Evolutionary conservation across 2,888 invertebrate species (phyloP), one percentile per base, ranked within the genome.

Genomic region (Drosophila sordidula): DNA sequence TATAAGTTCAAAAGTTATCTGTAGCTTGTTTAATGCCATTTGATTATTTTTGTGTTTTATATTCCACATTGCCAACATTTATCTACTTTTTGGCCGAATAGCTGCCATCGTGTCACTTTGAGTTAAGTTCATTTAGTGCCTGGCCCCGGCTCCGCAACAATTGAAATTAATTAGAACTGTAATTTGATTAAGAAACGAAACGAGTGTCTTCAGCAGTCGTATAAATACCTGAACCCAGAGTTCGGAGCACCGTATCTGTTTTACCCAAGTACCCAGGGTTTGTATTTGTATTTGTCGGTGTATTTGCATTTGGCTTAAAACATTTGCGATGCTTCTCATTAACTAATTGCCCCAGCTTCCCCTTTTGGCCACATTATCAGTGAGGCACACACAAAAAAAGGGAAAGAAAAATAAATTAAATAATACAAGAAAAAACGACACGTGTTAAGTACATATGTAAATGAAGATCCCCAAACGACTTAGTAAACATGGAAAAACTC

Each of bases 121-220:
- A 41, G 49, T 42, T 46, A 58, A 74, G 76, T 72, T 79, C 63
- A 59, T 72, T 62, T 57, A 41, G 39, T 72, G 63, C 50, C 47
- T 46, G 82, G 36, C 25, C 14, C 44, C 51, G 51, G 56, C 73
- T 67, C 59, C 46, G 41, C 64, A 67, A 84, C 84, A 88, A 85
- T 85, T 87, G 70, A 78, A 85, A 80, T 87, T 84, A 87, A 89
- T 89, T 89, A 81, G 77, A 66, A 71, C 67, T 78, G 76, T 83
- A 86, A 88, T 83, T 88, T 86, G 80, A 83, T 88, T 86, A 83
- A 70, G 74, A 66, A 70, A 70, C 66, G 58, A 59, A 61, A 47
- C 39, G 65, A 67, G 41, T 63, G 74, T 69, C 63, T 57, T 56
- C 64, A 25, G 38, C 63, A 68, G 44, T 46, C 58, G 45, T 42